phyloP scores from a whole-genome alignment of 2,888 invertebrate genomes.

The Rhorus exstirpatorius region DNA sequence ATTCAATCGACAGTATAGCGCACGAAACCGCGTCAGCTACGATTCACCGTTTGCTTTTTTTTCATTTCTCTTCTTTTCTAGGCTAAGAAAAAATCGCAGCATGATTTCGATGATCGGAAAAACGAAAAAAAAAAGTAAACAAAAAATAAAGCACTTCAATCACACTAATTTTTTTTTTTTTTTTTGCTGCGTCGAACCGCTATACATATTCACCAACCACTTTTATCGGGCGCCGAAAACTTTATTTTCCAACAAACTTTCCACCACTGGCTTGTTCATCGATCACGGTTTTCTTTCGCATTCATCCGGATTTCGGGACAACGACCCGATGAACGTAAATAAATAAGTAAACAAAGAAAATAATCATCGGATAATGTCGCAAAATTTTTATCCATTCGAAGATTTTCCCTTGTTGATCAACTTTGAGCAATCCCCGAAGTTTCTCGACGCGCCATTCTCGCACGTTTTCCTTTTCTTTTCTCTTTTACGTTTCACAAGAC shows the following conservation, averaged over 20 bases:
- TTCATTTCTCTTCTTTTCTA: not conserved
- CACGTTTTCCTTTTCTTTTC: too few relatives aligned
- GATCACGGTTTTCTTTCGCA: conserved; percentile 11
- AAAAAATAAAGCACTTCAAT: conserved; percentile 48
- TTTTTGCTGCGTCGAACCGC: conserved; percentile 19
- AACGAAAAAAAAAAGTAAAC: conserved; percentile 24
- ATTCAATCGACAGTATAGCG: conserved; percentile 12
- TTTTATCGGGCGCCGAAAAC: conserved; percentile 50
- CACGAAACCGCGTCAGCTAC: conserved; percentile 20
- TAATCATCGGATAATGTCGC: not conserved
- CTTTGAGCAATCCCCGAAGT: too few relatives aligned
- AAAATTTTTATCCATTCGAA: not conserved
- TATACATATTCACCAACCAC: conserved; percentile 59
- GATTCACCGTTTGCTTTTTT: conserved; percentile 24
- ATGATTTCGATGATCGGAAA: conserved; percentile 23
- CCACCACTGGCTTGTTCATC: conserved; percentile 34
- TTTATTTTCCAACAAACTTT: conserved; percentile 12
- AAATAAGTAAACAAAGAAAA: not conserved
- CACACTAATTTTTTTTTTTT: conserved; percentile 9
- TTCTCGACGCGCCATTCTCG: too few relatives aligned
- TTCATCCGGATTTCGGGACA: not conserved
- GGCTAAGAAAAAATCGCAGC: conserved; percentile 27
- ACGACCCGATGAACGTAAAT: not conserved
- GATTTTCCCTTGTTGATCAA: too few relatives aligned
- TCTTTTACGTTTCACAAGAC: too few relatives aligned